These are phyloP conservation scores for Hepsetus odoe DNA, from an alignment of 2,113 vertebrate genomes.

Conservation along the genomic window DNA sequence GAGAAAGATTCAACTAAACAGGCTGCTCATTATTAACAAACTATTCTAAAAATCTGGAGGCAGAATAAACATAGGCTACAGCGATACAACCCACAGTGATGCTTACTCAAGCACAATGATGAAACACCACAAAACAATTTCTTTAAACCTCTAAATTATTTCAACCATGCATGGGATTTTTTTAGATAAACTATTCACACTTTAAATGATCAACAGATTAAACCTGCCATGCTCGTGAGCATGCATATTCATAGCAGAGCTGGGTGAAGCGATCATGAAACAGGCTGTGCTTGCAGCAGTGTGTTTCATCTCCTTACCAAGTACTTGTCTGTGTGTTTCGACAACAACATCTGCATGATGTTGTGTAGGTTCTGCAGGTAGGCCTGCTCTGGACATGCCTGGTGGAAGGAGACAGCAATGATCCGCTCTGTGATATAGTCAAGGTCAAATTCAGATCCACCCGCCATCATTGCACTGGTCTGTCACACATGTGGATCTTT, in stretches of 20 bases:
- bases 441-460: constrained; percentile 82
- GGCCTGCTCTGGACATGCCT: constrained; percentile 78
- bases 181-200: no score
- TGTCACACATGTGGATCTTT: constrained; percentile 40
- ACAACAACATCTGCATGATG: constrained; percentile 87
- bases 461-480: constrained; percentile 78
- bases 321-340: constrained; percentile 91
- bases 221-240: neutral
- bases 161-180: no score
- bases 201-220: neutral
- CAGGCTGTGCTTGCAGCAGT: neutral
- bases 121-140: no score
- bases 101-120: no score
- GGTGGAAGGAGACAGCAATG: constrained; percentile 83
- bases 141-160: no score
- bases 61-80: no score
- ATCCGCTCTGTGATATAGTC: constrained; percentile 92
- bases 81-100: no score
- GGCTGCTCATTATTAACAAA: no score
- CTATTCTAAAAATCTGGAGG: no score
- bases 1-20: no score
- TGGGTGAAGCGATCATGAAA: no score
- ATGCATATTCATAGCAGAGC: neutral
- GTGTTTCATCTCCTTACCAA: constrained; percentile 72
- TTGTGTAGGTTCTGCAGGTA: constrained; percentile 82